Percentiles rank a stretch among this genome's conserved stretches.
Evolutionary conservation across 2,888 invertebrate species (phyloP).

Genomic region (Arrhopalites spinosus): DNA sequence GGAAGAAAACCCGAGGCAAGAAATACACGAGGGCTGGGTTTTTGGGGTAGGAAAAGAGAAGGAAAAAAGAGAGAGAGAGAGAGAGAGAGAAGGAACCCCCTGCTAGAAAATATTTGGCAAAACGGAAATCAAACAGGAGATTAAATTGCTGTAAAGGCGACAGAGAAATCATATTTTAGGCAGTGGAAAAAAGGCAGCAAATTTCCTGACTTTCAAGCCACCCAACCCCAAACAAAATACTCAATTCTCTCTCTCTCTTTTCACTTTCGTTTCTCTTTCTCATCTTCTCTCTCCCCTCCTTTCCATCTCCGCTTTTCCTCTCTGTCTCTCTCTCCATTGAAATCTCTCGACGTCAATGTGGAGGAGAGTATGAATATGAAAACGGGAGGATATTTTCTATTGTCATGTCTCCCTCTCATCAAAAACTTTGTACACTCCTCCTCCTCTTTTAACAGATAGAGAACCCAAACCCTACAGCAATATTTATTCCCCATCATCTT

Average conservation of each 20-base stretch:
- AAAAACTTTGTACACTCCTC: background rate
- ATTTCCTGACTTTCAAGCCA: constrained; percentile 33
- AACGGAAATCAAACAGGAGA: constrained; percentile 52
- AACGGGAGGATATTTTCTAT: background rate
- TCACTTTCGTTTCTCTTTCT: background rate
- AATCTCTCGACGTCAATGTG: background rate
- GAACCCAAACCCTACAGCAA: too few species aligned
- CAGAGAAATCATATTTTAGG: constrained; percentile 38
- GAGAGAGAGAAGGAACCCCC: constrained; percentile 34
- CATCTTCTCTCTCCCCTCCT: background rate
- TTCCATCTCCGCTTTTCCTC: background rate
- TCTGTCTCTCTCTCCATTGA: background rate
- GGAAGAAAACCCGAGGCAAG: background rate
- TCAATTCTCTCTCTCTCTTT: constrained; percentile 3
- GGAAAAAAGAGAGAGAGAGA: constrained; percentile 7
- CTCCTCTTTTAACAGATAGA: too few species aligned
- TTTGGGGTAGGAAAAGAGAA: background rate
- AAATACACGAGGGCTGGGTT: too few species aligned
- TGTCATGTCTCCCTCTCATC: background rate
- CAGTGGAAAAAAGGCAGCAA: constrained; percentile 39
- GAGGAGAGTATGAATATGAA: background rate
- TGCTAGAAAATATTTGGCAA: constrained; percentile 39
- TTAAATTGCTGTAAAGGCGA: constrained; percentile 45
- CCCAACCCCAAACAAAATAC: constrained; percentile 19
- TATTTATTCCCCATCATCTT: too few species aligned